Base-by-base conservation (phyloP, 1,140 invertebrate genomes). In the Polypedilum pembai region DNA sequence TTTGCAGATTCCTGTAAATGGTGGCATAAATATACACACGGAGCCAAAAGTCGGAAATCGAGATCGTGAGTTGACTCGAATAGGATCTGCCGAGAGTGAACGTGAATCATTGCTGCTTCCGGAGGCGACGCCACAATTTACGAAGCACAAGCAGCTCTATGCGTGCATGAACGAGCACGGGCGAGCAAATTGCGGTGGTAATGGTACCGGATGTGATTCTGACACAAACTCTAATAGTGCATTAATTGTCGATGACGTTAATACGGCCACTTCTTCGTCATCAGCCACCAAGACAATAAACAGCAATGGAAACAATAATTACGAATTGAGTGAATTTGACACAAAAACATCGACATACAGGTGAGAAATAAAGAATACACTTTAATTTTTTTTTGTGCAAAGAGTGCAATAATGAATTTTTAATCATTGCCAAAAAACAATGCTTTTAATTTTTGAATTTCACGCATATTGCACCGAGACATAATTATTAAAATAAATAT, bases 291-390 rank as follows among this genome's bases (percentile, higher is more conserved):
- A 88, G 76, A 69, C 65, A 69, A 69, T 69, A 69, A 89, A 88
- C 66, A 86, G 86, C 65, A 91, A 90, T 79, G 88, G 89, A 10
- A 91, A 91, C 82, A 91, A 91, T 79, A 91, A 91, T 78, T 90
- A 90, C 80, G 90, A 92, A 78, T 87, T 91, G 86, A 85, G 88
- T 21, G 89, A 89, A 79, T 86, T 88, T 76, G 75, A 76, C 63
- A 74, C 75, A 20, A 41, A 73, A 45, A 24, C 65, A 73, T 74
- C 75, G 66, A 76, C 73, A 40, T 76, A 76, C 75, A 76, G 75
- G 75, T 76, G 65, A 69, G 20, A 18, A 69, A n/a, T n/a, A 1
- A 15, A 15, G 8, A 56, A 56, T 15, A 33, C 1, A 33, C 24
- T 33, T 33, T n/a, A n/a, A n/a, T n/a, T n/a, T 33, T 33, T 3